Base-by-base conservation (phyloP, 2,113 vertebrate genomes). In the Odobenus rosmarus region DNA sequence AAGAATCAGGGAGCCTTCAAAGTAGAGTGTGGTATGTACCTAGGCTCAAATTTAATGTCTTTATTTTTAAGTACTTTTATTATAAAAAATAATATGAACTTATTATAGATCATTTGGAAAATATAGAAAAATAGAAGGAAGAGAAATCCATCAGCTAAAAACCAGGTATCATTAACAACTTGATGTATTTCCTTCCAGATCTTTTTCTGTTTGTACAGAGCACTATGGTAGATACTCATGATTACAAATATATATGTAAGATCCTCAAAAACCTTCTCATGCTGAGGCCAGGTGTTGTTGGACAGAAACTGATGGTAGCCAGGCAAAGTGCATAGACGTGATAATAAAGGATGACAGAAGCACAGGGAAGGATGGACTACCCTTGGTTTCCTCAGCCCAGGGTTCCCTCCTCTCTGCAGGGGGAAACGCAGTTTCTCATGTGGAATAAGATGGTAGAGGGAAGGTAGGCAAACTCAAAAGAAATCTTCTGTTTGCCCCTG, bases 71-170 rank as follows among this genome's bases (percentile, higher is more conserved):
- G 51, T 14, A 23, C 12, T 72, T 93, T 49, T 88, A 81, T 51
- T 21, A 89, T 67, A 49, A 85, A 76, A 91, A 36, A 1, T 49
- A 74, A 62, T 57, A 26, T 69, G 36, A 86, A 15, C n/a, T 91
- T 61, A 74, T 95, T 88, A 59, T 67, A 84, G 49, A 51, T 67
- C 36, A 57, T 82, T 81, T 93, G 26, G 55, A 91, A 92, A 90
- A 88, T 84, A 90, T 0, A 81, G 76, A 67, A 82, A 90, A 86
- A 82, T 92, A n/a, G 79, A 67, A 80, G 21, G 42, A 90, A 76
- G 33, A 90, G 55, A 90, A 85, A 51, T 74, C 39, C 1, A 19
- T 67, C 10, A 11, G 51, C 77, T 49, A 55, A 85, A 88, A 96
- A 71, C 51, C 51, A 85, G 42, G 72, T 64, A 89, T 61, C 49